Percentiles rank a stretch among this genome's conserved stretches.
These are phyloP conservation scores for Neodiprion pinetum DNA, from an alignment of 1,140 invertebrate species.

Conservation along the genomic window DNA sequence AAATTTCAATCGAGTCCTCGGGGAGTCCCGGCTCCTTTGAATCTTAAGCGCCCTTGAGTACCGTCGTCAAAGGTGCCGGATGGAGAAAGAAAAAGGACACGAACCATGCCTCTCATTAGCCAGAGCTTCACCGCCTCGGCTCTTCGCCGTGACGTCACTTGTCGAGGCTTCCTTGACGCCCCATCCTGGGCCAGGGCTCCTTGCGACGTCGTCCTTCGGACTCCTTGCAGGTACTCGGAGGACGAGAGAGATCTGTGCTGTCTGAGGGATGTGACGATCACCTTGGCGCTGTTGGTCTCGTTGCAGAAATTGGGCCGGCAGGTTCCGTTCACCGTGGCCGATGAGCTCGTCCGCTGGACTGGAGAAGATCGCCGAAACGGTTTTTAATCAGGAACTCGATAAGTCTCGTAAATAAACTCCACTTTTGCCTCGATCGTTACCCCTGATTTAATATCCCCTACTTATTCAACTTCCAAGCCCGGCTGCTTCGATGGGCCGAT, in stretches of 20 bases:
- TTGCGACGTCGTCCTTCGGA: constrained; percentile 21
- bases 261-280: constrained; percentile 20
- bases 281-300: constrained; percentile 17
- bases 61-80: no score
- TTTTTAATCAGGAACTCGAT: not conserved
- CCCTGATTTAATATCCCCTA: no score
- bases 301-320: constrained; percentile 24
- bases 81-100: not conserved
- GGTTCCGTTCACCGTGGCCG: constrained; percentile 41
- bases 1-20: no score
- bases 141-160: constrained; percentile 15
- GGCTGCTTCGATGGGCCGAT: not conserved
- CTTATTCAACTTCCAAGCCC: no score
- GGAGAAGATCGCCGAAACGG: constrained; percentile 8
- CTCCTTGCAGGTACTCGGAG: constrained; percentile 11
- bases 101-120: constrained; percentile 49
- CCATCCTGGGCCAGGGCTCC: constrained; percentile 14
- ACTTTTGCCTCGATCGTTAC: not conserved
- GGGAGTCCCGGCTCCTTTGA: no score
- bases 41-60: no score
- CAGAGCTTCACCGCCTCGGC: constrained; percentile 47
- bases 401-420: not conserved
- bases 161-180: not conserved
- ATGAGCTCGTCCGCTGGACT: constrained; percentile 45
- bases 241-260: constrained; percentile 27